Base-by-base conservation (phyloP, 2,888 invertebrate species). In the Pristionchus exspectatus region DNA sequence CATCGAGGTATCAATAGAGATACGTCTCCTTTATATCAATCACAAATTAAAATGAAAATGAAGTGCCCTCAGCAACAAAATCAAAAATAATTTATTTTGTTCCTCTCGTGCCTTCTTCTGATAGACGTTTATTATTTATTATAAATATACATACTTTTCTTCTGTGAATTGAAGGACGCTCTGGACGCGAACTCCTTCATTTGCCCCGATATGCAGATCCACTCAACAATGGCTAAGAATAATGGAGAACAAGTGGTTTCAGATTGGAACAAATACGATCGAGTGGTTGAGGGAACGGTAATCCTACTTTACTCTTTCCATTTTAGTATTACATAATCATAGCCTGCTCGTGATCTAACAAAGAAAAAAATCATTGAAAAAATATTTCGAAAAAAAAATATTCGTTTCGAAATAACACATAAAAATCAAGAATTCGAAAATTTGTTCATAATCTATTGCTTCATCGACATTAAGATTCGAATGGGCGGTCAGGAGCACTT, bases 401-500 rank as follows among this genome's bases (percentile, higher is more conserved):
- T 1, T 66, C 24, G 16, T 30, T 74, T 74, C 27, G 18, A 16
- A 54, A 54, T 54, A 38, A 5, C 38, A 38, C 5, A 38, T 38
- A 3, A 50, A 12, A 50, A 50, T 50, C 44, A 9, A 50, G 44
- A 50, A 50, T 9, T 50, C 44, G 38, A 5, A 50, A 10, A 12
- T 50, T 50, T 50, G 44, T 50, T 10, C 10, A 0, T 50, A 50
- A 50, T 50, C 44, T 3, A 50, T 50, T 3, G 44, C 9, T 50
- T 50, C 9, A 50, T 50, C 44, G 4, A 3, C 7, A 50, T 72
- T n/a, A 18, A 87, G 44, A 91, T 94, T 27, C 91, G 93, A 38
- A 94, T 94, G 91, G 94, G 94, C 12, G 94, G 94, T 54, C 91
- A 99, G 95, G 98, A 98, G 95, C 99, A 99, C 95, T 98, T 99